Evolutionary conservation across 1,140 invertebrate species (phyloP), one percentile per base, ranked within the genome.

Genomic region (Bombus cullumanus): DNA sequence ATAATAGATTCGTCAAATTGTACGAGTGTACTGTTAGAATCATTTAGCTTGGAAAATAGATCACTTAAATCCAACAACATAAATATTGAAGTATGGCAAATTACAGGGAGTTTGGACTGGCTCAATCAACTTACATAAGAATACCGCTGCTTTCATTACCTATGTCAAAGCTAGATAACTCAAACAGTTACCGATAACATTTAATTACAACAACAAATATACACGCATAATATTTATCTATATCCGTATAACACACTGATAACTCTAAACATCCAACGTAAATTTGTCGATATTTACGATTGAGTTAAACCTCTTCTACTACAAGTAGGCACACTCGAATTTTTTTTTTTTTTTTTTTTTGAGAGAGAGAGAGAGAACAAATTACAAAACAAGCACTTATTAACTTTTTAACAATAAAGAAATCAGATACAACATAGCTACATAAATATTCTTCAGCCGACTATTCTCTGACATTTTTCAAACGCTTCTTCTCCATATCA

Each of bases 181-280:
- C 72, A 66, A 75, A 66, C 59, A 75, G 37, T 28, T 5, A 28
- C 34, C 47, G 79, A 72, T 81, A 81, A 81, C 66, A 39, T 62
- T 81, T 72, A 72, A 81, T 72, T 81, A 57, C 69, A 71, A 72
- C 47, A 68, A 80, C 77, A 80, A 80, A 80, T 69, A 59, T 68
- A 80, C 64, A 39, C 41, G 64, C 39, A 81, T 64, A 82, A 82
- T 82, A 75, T 82, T 75, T 75, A 77, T 76, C 57, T 66, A 37
- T 57, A 72, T 76, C 71, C 64, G 28, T 73, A 2, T 39, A 76
- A 68, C 72, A 74, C 59, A 62, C 28, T 37, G 73, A 83, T 73
- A 64, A 75, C 34, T 83, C 53, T 75, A 75, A 47, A 64, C 39
- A 47, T 28, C 25, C 10, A 43, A 8, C 57, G 57, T 74, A 25